Base-by-base conservation (phyloP, 2,797 vertebrate species). In the Telmatherina bonti region DNA sequence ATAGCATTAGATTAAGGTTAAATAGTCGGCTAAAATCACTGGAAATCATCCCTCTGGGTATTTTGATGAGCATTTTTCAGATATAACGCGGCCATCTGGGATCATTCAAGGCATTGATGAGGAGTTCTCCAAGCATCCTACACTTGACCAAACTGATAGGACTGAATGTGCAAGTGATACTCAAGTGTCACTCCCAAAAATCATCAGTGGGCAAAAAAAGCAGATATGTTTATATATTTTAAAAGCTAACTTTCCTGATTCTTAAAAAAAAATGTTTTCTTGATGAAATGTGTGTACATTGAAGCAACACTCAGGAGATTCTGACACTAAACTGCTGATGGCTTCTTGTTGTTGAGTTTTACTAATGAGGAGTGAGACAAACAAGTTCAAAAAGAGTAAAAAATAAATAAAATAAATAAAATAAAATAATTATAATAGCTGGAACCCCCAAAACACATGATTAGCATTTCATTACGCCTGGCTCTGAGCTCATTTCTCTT, bases 401-500 rank as follows among this genome's bases (percentile, higher is more conserved):
- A 70, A 31, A 54, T 58, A 76, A 61, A 76, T 9, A 18, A 38
- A 38, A 53, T 58, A 57, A 41, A 43, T 30, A n/a, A 30, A 30
- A 30, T 30, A 26, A 72, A 15, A 43, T 30, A 54, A 47, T 7
- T 62, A 54, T 16, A 70, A 69, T 47, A 67, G 33, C 69, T 76
- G 63, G 57, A 84, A 83, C 36, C 59, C 71, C 64, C 74, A 76
- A 89, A 86, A 85, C 57, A 56, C 68, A 84, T 76, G 33, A 89
- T 87, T 85, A 82, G 66, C 78, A 90, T 81, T 82, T 86, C 68
- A 87, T 90, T 84, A 66, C 57, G 54, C 22, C 47, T 57, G 65
- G 47, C 60, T 67, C 60, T 56, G 54, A 45, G 63, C 78, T 84
- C 45, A 85, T 72, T 79, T 82, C 62, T 51, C 36, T 66, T 54